Conservation (phyloP, 2,113 vertebrate species). For the Microcebus jonahi region DNA sequence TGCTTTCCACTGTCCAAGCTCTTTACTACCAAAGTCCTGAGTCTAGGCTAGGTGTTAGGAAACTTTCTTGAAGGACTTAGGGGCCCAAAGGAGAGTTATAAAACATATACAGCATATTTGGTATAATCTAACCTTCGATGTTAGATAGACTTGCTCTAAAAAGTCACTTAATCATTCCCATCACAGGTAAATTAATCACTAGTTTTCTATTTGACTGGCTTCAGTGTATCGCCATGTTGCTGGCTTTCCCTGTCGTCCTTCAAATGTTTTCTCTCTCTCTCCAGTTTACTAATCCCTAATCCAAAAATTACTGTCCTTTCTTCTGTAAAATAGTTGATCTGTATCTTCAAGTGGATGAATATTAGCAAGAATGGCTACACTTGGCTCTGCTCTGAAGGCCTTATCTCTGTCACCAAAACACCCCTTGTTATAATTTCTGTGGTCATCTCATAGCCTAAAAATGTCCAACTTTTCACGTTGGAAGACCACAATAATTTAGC, state of each 20-base stretch:
- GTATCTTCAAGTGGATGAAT: neutral
- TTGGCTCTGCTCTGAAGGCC: neutral
- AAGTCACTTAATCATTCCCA: neutral
- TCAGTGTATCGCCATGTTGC: neutral
- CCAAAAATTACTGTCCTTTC: neutral
- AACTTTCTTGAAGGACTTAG: neutral
- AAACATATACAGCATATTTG: neutral
- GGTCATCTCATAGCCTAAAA: neutral
- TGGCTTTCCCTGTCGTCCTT: neutral
- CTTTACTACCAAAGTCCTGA: neutral
- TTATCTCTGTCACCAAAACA: neutral
- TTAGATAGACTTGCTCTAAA: neutral
- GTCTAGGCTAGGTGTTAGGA: neutral
- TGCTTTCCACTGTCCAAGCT: neutral
- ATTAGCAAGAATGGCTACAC: neutral
- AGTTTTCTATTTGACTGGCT: neutral
- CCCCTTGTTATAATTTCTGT: neutral
- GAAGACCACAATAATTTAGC: too few species aligned
- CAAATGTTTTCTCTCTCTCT: neutral
- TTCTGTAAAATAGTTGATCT: neutral
- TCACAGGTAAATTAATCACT: neutral
- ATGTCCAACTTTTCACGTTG: neutral
- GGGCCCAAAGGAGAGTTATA: neutral
- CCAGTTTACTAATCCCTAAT: neutral
- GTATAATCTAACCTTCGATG: neutral